These are phyloP conservation scores for Agrilus cyanescens DNA, from an alignment of 2,888 invertebrate genomes.

Conservation along the genomic window DNA sequence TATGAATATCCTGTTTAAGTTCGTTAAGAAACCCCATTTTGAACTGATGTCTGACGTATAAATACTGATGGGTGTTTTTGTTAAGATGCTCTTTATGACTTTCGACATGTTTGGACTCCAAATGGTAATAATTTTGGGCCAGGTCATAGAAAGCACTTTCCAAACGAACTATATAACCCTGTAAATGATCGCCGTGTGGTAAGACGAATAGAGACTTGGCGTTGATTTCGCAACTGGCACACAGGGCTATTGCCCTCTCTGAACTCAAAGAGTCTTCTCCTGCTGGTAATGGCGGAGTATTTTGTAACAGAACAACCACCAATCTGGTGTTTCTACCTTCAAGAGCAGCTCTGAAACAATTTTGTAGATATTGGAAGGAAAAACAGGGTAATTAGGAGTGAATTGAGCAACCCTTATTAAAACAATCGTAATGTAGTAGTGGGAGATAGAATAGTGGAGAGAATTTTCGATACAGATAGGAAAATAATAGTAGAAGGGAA, in stretches of 20 bases:
- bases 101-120: slow-evolving; percentile 76
- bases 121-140: slow-evolving; percentile 84
- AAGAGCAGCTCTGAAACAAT: slow-evolving; percentile 47
- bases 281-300: slow-evolving; percentile 60
- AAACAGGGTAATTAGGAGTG: neutral
- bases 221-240: slow-evolving; percentile 82
- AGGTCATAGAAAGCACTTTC: slow-evolving; percentile 92
- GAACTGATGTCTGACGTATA: slow-evolving; percentile 92
- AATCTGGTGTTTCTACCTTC: slow-evolving; percentile 65
- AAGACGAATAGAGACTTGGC: slow-evolving; percentile 82
- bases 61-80: slow-evolving; percentile 79
- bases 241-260: slow-evolving; percentile 83
- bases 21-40: slow-evolving; percentile 95
- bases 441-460: neutral
- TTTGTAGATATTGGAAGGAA: slow-evolving; percentile 14
- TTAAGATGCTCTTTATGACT: slow-evolving; percentile 83
- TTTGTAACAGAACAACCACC: slow-evolving; percentile 84
- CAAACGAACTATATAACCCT: slow-evolving; percentile 61
- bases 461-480: neutral
- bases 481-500: neutral
- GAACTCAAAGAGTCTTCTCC: slow-evolving; percentile 77
- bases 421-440: neutral
- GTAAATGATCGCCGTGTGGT: slow-evolving; percentile 79
- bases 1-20: slow-evolving; percentile 76
- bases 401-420: neutral